phyloP scores from a whole-genome alignment of 2,888 invertebrate genomes.

The Tipula vernalis region DNA sequence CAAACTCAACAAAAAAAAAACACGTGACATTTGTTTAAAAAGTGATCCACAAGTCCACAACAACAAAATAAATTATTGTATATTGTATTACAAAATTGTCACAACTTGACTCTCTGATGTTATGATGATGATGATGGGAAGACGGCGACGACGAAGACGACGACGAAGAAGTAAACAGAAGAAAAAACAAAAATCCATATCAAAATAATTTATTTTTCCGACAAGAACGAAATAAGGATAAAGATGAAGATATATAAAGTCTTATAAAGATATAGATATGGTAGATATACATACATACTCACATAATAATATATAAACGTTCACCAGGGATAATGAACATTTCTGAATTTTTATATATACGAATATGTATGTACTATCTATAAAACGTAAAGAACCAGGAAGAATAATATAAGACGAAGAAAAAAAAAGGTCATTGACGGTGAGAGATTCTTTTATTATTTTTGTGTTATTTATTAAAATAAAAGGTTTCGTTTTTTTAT shows the following conservation, averaged over 20 bases:
- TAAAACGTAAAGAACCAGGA: not conserved
- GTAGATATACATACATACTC: not conserved
- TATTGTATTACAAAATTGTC: not conserved
- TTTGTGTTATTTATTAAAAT: not conserved
- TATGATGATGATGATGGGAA: too few relatives aligned
- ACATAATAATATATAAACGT: not conserved
- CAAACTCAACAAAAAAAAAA: not conserved
- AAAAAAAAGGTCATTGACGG: slow-evolving; percentile 1
- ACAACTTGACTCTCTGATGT: not conserved
- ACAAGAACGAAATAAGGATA: not conserved
- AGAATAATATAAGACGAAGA: not conserved
- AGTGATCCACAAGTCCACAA: not conserved
- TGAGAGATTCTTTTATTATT: slow-evolving; percentile 4
- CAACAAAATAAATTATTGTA: not conserved
- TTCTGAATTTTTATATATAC: not conserved
- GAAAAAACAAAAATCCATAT: not conserved
- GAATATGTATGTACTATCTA: not conserved
- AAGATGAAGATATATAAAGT: not conserved
- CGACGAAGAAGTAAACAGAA: not conserved
- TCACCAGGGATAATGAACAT: not conserved
- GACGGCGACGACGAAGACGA: not conserved
- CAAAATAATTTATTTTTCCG: not conserved
- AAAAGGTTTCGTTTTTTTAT: not conserved
- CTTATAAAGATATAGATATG: not conserved
- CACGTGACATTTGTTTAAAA: not conserved